Evolutionary conservation across 2,113 vertebrate species (phyloP), one percentile per base, ranked within the genome.

Genomic region (Neogobius melanostomus): DNA sequence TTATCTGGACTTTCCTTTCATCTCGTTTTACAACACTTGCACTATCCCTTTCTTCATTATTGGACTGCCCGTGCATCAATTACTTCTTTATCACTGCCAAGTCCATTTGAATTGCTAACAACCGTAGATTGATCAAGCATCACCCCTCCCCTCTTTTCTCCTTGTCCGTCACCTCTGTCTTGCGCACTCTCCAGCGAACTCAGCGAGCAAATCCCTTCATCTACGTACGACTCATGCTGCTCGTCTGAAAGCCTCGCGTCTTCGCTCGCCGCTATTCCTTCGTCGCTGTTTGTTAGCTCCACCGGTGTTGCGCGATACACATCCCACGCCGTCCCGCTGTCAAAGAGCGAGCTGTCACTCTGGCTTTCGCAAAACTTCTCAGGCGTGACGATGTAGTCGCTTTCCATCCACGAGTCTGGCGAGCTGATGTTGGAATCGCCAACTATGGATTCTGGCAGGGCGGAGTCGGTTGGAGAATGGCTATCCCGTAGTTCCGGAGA

Each of bases 321-420:
- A 8, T 91, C 89, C 75, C 82, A 89, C 12, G 74, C 63, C 1
- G 74, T 72, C 16, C 75, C 76, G 11, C 82, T 85, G 66, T 91
- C 91, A 45, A 72, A 87, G 62, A 90, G 64, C 28, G 82, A 90
- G 65, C 82, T 75, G 11, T 88, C 84, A 56, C 82, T 91, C 21
- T 28, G 74, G 46, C 65, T 90, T 52, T 89, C 87, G 50, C 72
- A 48, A 7, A 88, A 70, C 72, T 69, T 86, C 54, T 85, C 85
- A 1, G 61, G 76, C 4, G 48, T 71, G 15, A 63, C 68, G 1
- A 77, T 82, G 15, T 76, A 72, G 7, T 89, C 84, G 0, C 78
- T 77, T 49, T 91, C 91, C 14, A 82, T 64, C 92, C 88, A 93
- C 1, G 92, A 92, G 75, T 93, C 91, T 0, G 91, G 91, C 0